These are phyloP conservation scores for Rhombomys opimus DNA, from an alignment of 2,113 vertebrate genomes.

Conservation along the genomic window DNA sequence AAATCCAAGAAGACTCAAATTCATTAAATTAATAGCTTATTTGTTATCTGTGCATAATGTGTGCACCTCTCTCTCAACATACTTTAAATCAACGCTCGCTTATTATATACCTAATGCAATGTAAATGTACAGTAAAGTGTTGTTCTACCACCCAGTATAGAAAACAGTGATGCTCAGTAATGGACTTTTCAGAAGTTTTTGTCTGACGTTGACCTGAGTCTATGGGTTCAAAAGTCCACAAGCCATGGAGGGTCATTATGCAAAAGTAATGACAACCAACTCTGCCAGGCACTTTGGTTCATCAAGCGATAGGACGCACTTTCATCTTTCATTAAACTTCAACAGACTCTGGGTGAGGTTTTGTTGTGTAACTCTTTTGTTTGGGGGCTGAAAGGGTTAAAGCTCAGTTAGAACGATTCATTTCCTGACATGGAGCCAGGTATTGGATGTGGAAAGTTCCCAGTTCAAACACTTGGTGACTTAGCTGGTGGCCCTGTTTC, in stretches of 20 bases:
- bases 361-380: not conserved
- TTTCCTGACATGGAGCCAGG: not conserved
- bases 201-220: not conserved
- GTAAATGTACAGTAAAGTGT: not conserved
- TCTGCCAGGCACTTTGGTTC: not conserved
- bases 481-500: not conserved
- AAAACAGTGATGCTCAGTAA: not conserved
- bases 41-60: not conserved
- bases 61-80: not conserved
- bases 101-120: not conserved
- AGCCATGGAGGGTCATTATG: not conserved
- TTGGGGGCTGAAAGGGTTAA: not conserved
- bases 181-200: not conserved
- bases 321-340: slow-evolving; percentile 40
- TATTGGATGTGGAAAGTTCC: too few relatives aligned
- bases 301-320: not conserved
- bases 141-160: not conserved
- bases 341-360: not conserved
- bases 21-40: not conserved
- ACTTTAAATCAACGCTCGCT: not conserved
- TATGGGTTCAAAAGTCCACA: not conserved
- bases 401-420: not conserved
- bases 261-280: not conserved
- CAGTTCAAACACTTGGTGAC: not conserved
- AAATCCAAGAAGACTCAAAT: not conserved